Conservation (phyloP, 2,113 vertebrate genomes). For the Megaceryle maxima region DNA sequence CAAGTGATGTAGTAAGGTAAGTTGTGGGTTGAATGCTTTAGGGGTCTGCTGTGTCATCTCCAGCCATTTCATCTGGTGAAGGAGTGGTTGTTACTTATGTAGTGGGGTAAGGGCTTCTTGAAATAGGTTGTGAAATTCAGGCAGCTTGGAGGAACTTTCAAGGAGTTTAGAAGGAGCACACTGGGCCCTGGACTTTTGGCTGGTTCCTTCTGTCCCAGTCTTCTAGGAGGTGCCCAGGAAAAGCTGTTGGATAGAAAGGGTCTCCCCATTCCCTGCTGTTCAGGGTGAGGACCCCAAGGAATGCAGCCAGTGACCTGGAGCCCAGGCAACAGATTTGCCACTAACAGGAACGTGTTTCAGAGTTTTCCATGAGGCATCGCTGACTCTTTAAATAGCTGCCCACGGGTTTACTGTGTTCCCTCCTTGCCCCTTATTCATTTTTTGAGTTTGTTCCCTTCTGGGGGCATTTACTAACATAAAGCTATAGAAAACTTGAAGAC, state of each 20-base stretch:
- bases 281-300: background rate
- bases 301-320: accelerated
- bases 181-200: background rate
- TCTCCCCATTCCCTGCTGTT: background rate
- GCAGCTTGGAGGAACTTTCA: background rate
- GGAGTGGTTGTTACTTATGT: accelerated
- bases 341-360: background rate
- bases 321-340: background rate
- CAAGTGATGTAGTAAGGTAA: background rate
- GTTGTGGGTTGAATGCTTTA: background rate
- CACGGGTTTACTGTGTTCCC: slow-evolving; percentile 25
- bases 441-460: background rate
- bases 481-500: background rate
- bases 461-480: background rate
- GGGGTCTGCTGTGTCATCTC: background rate
- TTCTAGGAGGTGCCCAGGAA: background rate
- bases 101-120: background rate
- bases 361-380: slow-evolving; percentile 17
- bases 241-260: background rate
- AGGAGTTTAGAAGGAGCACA: background rate
- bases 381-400: background rate
- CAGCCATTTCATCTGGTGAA: background rate
- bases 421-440: background rate
- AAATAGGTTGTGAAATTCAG: background rate
- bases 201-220: background rate